Base-by-base conservation (phyloP, 2,888 invertebrate species). In the Iphiclides podalirius region DNA sequence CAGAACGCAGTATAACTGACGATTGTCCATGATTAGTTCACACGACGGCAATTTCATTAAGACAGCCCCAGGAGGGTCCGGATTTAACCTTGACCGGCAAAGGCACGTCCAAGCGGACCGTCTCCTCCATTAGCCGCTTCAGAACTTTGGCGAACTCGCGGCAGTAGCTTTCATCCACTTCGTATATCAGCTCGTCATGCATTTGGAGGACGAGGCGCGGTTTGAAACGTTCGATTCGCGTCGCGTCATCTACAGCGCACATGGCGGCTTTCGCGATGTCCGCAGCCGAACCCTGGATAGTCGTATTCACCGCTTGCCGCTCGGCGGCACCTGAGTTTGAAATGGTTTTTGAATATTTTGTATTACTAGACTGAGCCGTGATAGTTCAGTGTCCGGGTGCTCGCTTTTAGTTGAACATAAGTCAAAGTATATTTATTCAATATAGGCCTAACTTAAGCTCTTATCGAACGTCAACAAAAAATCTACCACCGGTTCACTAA, bases 181-280 rank as follows among this genome's bases (percentile, higher is more conserved):
- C 98, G 71, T 96, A 98, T 17, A 99, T 92, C 1, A 99, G 90
- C 89, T 99, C 99, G 79, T 99, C 99, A 75, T 99, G 99, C 64
- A 99, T 89, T 75, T 98, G 98, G 15, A 99, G 86, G 1, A 98
- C 92, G 9, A 98, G 90, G 53, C 90, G 90, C 0, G 93, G 93
- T 60, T 80, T 79, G 42, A 72, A 66, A 34, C 54, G 58, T 14
- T 63, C 48, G 1, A 31, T 75, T 59, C 65, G 85, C 44, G 57
- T 76, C 72, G 70, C 88, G 8, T 85, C 77, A 60, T 97, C 94
- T 63, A 98, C 92, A 40, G 90, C 87, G 17, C 96, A 90, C 93
- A 98, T 96, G 0, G 98, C 97, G 48, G 90, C 92, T 79, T 99
- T 99, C 0, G 96, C 94, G 36, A 99, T 93, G 79, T 99, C 99